Base-by-base conservation (phyloP, 1,140 invertebrate species). In the Tetramorium alpestre region DNA sequence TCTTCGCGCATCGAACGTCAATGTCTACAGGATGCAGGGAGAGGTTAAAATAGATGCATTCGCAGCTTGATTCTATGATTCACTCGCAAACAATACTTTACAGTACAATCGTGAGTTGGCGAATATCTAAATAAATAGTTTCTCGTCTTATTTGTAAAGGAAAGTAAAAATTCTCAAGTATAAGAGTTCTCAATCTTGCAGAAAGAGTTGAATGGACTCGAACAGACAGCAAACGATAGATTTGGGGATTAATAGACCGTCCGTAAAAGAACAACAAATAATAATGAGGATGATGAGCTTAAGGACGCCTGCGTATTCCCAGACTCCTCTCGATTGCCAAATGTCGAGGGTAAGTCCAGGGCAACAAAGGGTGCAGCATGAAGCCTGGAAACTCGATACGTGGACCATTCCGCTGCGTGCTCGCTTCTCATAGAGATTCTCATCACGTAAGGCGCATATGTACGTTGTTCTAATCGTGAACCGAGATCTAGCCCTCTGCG, bases 401-500 rank as follows among this genome's bases (percentile, higher is more conserved):
- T 51, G 56, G 51, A 47, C 54, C 56, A 56, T 73, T 87, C 75
- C 60, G 60, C 89, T 56, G 70, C 80, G 85, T 82, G 75, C 70
- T 18, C 81, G 72, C 72, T 16, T 44, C 85, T 85, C 85, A 87
- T 84, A 60, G 62, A 85, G 49, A 91, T 90, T 91, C 89, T n/a
- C 87, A 87, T 91, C 90, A 91, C 90, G 90, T 91, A 89, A 47
- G n/a, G 56, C 86, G 81, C 80, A 69, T 86, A 88, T 78, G 85
- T 58, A 72, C 89, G 72, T 38, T 78, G 60, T 60, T 91, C 44
- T 90, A 91, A 90, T 91, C 90, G 87, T 78, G 77, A 87, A 87
- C 80, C 51, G 67, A 85, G 90, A 91, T 91, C 90, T 91, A 85
- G 49, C 69, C 60, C 67, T 49, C 77, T 28, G 64, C 75, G 86